Evolutionary conservation across 2,113 vertebrate genomes (phyloP).

Genomic region (Rynchops niger): DNA sequence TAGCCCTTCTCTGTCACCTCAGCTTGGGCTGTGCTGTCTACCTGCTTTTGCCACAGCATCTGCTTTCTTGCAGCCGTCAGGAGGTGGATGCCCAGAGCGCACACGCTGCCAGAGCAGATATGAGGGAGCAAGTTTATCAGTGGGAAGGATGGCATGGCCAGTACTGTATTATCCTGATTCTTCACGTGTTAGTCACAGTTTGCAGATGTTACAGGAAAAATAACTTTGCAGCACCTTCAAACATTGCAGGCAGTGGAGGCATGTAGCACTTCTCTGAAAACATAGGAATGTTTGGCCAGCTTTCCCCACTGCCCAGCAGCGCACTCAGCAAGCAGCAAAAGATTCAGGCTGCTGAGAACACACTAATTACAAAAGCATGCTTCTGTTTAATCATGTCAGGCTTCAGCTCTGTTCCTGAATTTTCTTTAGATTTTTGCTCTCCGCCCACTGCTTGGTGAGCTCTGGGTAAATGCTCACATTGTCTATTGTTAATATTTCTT

Average conservation of each 20-base stretch:
- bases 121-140: rapidly evolving
- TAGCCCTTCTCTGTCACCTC: background rate
- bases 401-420: background rate
- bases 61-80: background rate
- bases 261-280: background rate
- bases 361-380: background rate
- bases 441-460: background rate
- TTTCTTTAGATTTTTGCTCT: background rate
- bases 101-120: background rate
- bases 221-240: background rate
- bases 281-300: background rate
- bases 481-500: background rate
- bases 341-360: background rate
- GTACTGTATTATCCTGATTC: background rate
- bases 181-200: background rate
- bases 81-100: background rate
- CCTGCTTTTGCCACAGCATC: background rate
- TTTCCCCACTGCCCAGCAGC: background rate
- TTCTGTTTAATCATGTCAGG: background rate
- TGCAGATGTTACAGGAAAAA: background rate
- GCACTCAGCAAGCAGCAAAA: background rate
- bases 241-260: background rate
- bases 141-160: background rate
- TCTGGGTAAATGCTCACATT: background rate
- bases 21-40: background rate